Evolutionary conservation across 2,888 invertebrate genomes (phyloP).

Genomic region (Spisula subtruncata): DNA sequence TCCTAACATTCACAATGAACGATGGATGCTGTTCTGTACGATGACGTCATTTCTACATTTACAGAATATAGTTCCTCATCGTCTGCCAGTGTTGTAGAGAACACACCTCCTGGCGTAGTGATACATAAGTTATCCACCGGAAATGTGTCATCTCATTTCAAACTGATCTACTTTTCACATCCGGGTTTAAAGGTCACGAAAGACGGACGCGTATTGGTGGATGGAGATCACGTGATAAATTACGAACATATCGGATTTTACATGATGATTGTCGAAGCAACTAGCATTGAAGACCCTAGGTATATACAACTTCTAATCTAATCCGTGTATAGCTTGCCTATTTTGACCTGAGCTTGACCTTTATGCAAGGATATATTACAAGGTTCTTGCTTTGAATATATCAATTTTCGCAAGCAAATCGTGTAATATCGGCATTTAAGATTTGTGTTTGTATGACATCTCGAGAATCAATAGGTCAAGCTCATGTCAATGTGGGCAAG

Average conservation of each 20-base stretch:
- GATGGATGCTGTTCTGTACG: too few species aligned
- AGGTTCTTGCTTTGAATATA: too few species aligned
- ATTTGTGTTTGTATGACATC: too few species aligned
- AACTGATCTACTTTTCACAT: slow-evolving; percentile 30
- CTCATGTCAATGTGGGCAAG: too few species aligned
- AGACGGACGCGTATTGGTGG: slow-evolving; percentile 28
- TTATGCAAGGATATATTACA: too few species aligned
- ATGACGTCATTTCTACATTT: not conserved
- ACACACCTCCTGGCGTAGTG: not conserved
- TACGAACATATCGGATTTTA: slow-evolving; percentile 30
- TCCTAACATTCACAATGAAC: not conserved
- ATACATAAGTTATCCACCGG: slow-evolving; percentile 33
- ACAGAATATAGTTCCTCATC: slow-evolving; percentile 33
- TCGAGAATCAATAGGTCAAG: too few species aligned
- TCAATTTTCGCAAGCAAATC: too few species aligned
- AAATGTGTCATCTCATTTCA: slow-evolving; percentile 27
- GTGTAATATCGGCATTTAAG: too few species aligned
- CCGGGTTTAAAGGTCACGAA: slow-evolving; percentile 45
- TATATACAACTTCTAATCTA: too few species aligned
- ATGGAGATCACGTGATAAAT: slow-evolving; percentile 27
- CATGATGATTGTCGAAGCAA: slow-evolving; percentile 35
- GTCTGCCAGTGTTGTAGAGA: slow-evolving; percentile 26
- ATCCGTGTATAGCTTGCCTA: too few species aligned
- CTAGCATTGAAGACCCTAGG: not conserved
- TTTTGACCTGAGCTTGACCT: too few species aligned